Percentiles rank a stretch among this genome's conserved stretches.
Conservation (phyloP, 1,140 invertebrate genomes). For the Drosophila sturtevanti region DNA sequence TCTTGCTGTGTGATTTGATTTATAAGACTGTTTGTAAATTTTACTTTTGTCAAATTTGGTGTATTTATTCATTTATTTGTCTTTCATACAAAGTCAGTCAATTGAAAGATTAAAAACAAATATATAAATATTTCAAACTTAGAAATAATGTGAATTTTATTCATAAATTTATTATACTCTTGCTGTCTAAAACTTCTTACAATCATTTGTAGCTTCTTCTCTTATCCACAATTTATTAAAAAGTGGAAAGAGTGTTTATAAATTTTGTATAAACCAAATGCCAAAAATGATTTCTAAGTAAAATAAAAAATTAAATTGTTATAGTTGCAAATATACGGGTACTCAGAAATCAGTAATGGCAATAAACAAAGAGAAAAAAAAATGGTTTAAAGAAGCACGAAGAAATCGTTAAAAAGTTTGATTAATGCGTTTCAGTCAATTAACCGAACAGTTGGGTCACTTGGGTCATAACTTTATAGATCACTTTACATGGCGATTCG, state of each 20-base stretch:
- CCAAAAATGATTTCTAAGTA: too few relatives aligned
- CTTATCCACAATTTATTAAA: too few relatives aligned
- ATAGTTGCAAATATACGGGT: constrained; percentile 34
- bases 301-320: constrained; percentile 65
- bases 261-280: too few relatives aligned
- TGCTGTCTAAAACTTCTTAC: not conserved
- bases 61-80: too few relatives aligned
- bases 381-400: constrained; percentile 26
- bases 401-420: constrained; percentile 17
- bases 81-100: too few relatives aligned
- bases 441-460: constrained; percentile 2
- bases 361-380: too few relatives aligned
- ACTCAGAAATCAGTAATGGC: too few relatives aligned
- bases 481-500: not conserved
- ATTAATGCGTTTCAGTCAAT: not conserved
- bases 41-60: too few relatives aligned
- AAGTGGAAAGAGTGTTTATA: too few relatives aligned
- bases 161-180: not conserved
- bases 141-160: not conserved
- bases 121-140: not conserved
- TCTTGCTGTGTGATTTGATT: not conserved
- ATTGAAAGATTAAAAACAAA: too few relatives aligned
- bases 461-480: not conserved
- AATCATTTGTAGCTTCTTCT: too few relatives aligned
- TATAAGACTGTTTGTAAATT: too few relatives aligned